phyloP scores from a whole-genome alignment of 1,140 invertebrate species.

The Drosophila baimaii region DNA sequence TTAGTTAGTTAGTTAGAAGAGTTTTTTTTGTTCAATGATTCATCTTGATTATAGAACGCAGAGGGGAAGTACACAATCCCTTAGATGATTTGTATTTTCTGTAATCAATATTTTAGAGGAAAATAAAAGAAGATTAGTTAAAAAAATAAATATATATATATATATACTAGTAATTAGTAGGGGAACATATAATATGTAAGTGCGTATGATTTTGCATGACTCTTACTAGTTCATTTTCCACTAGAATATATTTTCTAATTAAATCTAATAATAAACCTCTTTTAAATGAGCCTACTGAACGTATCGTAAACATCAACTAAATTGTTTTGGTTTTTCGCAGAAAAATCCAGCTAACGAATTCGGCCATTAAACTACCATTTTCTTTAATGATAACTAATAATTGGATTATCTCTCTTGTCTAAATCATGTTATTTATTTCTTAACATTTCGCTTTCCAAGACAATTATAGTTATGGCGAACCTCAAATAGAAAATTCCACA shows the following conservation, averaged over 20 bases:
- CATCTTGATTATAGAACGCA: too few relatives aligned
- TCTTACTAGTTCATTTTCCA: not conserved
- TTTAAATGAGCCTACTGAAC: not conserved
- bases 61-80: too few relatives aligned
- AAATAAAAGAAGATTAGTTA: not conserved
- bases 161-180: not conserved
- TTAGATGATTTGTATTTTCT: too few relatives aligned
- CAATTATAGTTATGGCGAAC: conserved; percentile 10
- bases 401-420: conserved; percentile 9
- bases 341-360: conserved; percentile 10
- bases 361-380: conserved; percentile 2
- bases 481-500: conserved; percentile 8
- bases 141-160: not conserved
- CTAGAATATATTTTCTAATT: too few relatives aligned
- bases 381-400: conserved; percentile 12
- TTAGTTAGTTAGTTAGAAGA: too few relatives aligned
- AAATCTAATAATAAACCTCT: not conserved
- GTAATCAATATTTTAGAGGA: not conserved
- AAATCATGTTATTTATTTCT: conserved; percentile 24
- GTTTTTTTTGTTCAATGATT: too few relatives aligned
- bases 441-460: conserved; percentile 8
- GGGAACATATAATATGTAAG: too few relatives aligned
- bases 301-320: not conserved
- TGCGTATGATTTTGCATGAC: too few relatives aligned
- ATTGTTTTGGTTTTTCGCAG: conserved; percentile 5